Conservation (phyloP, 2,797 vertebrate genomes). For the Cephalopachus bancanus region DNA sequence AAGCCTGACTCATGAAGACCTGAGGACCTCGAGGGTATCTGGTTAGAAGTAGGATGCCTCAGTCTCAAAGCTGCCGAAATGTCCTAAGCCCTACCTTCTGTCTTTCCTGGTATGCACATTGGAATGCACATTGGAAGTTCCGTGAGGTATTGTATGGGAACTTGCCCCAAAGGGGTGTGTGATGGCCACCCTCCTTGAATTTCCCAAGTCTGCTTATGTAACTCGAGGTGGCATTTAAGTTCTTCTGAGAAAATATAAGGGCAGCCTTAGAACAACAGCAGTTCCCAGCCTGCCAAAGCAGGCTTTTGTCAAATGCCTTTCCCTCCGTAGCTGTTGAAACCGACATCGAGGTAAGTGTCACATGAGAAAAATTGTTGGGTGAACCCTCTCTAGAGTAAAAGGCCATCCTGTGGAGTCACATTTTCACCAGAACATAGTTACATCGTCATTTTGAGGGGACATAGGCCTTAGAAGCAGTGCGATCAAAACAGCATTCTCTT, state of each 20-base stretch:
- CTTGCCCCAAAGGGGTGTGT: not conserved
- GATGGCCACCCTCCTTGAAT: not conserved
- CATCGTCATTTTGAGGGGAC: not conserved
- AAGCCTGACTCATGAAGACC: not conserved
- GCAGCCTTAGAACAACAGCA: constrained; percentile 9
- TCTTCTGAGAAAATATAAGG: constrained; percentile 44
- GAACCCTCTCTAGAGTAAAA: not conserved
- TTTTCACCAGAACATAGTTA: not conserved
- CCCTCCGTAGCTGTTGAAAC: not conserved
- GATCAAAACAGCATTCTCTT: not conserved
- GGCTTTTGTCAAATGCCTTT: not conserved
- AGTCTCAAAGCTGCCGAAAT: not conserved
- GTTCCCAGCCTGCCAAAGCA: not conserved
- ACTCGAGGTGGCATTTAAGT: constrained; percentile 22
- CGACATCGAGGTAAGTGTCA: not conserved
- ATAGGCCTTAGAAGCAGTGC: not conserved
- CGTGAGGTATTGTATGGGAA: not conserved
- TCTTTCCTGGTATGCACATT: not conserved
- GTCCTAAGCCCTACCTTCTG: not conserved
- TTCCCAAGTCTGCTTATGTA: constrained; percentile 23
- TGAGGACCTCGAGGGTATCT: not conserved
- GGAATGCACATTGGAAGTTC: not conserved
- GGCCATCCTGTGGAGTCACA: not conserved
- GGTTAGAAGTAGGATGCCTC: not conserved
- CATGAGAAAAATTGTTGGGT: not conserved